A percentile compares a stretch with the other conserved stretches of the same genome.
Conservation (phyloP, 2,797 vertebrate species). For the Paguma larvata region DNA sequence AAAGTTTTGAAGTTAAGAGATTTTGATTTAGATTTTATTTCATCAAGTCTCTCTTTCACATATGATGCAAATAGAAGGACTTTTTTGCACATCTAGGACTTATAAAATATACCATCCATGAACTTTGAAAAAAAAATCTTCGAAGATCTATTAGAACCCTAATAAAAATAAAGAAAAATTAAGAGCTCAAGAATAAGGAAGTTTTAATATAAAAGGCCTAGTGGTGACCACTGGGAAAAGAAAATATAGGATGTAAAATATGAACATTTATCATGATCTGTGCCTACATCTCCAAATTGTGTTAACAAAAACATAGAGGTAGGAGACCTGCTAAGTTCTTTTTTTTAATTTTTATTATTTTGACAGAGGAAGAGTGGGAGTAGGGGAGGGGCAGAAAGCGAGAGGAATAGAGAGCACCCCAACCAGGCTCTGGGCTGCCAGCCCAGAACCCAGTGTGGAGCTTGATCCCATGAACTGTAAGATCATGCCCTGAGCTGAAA, state of each 20-base stretch:
- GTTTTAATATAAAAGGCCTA: background rate
- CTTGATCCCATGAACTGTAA: background rate
- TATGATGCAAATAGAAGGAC: background rate
- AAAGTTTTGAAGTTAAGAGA: background rate
- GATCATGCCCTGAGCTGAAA: background rate
- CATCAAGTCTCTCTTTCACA: background rate
- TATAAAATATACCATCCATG: background rate
- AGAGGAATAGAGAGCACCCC: too few relatives aligned
- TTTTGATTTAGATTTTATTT: background rate
- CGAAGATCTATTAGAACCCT: background rate
- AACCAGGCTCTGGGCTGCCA: too few relatives aligned
- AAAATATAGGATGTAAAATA: background rate
- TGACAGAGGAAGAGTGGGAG: background rate
- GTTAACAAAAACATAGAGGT: background rate
- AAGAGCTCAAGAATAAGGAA: background rate
- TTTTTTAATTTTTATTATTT: background rate
- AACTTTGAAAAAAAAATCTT: background rate
- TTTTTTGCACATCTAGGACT: background rate
- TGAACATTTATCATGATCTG: background rate
- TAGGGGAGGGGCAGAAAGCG: background rate
- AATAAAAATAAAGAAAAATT: conserved; percentile 23
- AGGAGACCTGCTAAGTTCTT: background rate
- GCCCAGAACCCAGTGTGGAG: too few relatives aligned
- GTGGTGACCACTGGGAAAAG: background rate
- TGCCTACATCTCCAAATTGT: background rate